A percentile compares a stretch with the other conserved stretches of the same genome.
These are phyloP conservation scores for Agrochola lota DNA, from an alignment of 2,888 invertebrate genomes.

Conservation along the genomic window DNA sequence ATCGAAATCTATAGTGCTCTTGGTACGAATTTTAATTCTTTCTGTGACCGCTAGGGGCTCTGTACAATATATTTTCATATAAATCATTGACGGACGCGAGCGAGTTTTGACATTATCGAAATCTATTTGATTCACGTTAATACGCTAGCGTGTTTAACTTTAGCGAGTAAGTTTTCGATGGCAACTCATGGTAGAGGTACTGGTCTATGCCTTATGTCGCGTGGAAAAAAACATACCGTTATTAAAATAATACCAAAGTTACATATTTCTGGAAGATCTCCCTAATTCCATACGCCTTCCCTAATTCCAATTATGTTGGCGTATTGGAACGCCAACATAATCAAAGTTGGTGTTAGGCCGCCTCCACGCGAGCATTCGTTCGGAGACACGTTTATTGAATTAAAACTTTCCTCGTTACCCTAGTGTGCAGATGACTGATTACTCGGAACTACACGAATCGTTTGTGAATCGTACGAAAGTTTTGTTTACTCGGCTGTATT, in stretches of 20 bases:
- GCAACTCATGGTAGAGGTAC: no score
- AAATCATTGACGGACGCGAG: no score
- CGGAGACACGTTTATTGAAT: constrained; percentile 65
- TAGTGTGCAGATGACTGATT: constrained; percentile 64
- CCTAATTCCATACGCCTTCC: constrained; percentile 18
- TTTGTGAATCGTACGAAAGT: constrained; percentile 48
- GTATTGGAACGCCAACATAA: constrained; percentile 24
- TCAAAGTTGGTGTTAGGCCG: constrained; percentile 51
- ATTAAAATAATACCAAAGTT: constrained; percentile 20
- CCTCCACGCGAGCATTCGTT: constrained; percentile 42
- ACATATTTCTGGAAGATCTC: constrained; percentile 20
- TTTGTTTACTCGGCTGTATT: constrained; percentile 36
- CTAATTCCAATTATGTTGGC: constrained; percentile 11
- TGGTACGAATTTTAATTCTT: no score
- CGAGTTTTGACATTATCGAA: no score
- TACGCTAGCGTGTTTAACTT: no score
- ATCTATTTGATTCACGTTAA: no score
- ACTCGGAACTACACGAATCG: constrained; percentile 47
- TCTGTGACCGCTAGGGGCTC: no score
- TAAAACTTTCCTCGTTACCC: constrained; percentile 69
- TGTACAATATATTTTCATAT: no score
- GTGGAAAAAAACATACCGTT: not conserved
- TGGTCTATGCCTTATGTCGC: not conserved
- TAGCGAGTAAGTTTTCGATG: no score
- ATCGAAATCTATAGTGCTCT: no score